Conservation (phyloP, 1,140 invertebrate species). For the Ostrea edulis region DNA sequence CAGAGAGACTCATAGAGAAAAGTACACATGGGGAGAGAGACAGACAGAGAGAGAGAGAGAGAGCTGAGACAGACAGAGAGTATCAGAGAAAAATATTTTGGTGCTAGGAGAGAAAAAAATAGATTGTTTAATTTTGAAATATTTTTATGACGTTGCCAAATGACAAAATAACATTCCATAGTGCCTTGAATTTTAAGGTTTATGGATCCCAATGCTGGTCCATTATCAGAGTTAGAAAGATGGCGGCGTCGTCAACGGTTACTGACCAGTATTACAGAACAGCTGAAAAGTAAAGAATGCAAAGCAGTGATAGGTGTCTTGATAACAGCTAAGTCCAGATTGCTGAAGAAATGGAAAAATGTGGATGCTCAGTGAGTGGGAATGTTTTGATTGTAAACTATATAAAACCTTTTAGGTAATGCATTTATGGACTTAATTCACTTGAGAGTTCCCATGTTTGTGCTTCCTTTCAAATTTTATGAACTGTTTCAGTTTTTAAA, state of each 20-base stretch:
- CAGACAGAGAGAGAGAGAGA: too few species aligned
- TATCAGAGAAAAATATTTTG: too few species aligned
- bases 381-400: neutral
- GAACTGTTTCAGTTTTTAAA: neutral
- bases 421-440: neutral
- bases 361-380: conserved; percentile 77
- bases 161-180: neutral
- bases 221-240: conserved; percentile 77
- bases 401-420: too few species aligned
- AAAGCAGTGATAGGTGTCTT: conserved; percentile 79
- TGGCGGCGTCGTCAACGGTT: conserved; percentile 77
- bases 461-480: neutral
- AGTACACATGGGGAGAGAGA: too few species aligned
- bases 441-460: too few species aligned
- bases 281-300: conserved; percentile 79
- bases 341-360: conserved; percentile 78
- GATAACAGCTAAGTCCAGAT: conserved; percentile 78
- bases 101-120: too few species aligned
- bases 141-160: neutral
- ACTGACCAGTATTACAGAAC: conserved; percentile 77
- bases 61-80: too few species aligned
- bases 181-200: conserved; percentile 62
- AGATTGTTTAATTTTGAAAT: too few species aligned
- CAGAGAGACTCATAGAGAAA: too few species aligned
- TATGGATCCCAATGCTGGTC: conserved; percentile 78